phyloP scores from a whole-genome alignment of 2,797 vertebrate species.

The Spinus olivaceus region DNA sequence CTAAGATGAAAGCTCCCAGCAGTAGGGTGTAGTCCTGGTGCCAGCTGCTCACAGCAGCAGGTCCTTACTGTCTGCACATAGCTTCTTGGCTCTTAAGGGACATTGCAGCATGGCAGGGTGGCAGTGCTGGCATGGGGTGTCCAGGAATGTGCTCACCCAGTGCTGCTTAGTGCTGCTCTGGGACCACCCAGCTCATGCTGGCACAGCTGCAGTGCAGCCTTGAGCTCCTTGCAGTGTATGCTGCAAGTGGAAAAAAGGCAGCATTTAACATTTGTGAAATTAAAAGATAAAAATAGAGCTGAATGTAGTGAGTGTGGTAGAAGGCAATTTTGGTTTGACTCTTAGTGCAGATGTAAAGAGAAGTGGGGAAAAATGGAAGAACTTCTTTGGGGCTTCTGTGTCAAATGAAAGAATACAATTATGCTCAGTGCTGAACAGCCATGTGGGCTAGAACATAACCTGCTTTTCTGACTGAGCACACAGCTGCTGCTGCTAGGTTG shows the following conservation, averaged over 20 bases:
- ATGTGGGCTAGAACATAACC: not conserved
- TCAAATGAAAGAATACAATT: not conserved
- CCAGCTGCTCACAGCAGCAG: not conserved
- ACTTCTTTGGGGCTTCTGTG: not conserved
- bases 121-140: not conserved
- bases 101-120: accelerated
- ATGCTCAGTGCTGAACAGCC: not conserved
- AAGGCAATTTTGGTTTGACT: not conserved
- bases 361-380: not conserved
- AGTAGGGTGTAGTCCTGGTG: not conserved
- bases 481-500: not conserved
- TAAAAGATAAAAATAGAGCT: not conserved
- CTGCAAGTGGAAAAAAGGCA: not conserved
- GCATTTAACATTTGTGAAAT: accelerated
- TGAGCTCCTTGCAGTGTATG: accelerated
- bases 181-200: not conserved
- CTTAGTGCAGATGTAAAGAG: not conserved
- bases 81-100: not conserved
- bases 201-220: accelerated
- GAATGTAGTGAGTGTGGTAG: not conserved
- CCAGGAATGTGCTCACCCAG: accelerated
- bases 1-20: not conserved
- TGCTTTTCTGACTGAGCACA: not conserved
- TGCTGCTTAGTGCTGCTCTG: not conserved
- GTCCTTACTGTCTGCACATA: not conserved